Conservation (phyloP, 2,113 vertebrate species). For the Ellobius talpinus region DNA sequence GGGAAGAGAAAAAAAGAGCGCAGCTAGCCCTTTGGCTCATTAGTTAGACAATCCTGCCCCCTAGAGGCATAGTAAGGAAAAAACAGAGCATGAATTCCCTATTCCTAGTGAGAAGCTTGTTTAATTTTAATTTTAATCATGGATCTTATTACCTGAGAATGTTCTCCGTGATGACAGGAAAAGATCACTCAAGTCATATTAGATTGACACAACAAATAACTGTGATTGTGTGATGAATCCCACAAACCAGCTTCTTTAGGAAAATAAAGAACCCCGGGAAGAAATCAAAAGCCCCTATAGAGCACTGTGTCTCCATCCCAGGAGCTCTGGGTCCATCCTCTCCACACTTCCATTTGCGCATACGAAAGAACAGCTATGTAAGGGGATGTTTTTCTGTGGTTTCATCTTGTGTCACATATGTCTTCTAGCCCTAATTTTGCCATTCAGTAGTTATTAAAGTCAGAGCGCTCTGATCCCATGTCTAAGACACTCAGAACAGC, state of each 20-base stretch:
- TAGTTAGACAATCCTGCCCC: conserved; percentile 48
- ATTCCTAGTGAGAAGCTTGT: neutral
- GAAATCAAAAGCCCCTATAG: neutral
- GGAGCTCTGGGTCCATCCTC: neutral
- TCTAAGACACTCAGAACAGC: neutral
- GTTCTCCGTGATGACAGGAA: conserved; percentile 30
- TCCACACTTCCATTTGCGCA: neutral
- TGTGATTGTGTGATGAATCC: neutral
- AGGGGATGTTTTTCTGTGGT: neutral
- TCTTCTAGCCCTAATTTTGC: neutral
- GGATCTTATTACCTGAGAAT: conserved; percentile 5
- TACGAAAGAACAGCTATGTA: neutral
- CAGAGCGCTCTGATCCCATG: neutral
- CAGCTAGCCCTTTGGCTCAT: neutral
- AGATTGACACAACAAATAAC: conserved; percentile 41
- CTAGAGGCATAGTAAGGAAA: conserved; percentile 51
- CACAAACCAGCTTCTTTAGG: conserved; percentile 36
- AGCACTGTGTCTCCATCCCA: neutral
- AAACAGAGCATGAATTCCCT: conserved; percentile 10
- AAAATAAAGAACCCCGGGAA: conserved; percentile 47
- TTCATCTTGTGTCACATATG: neutral
- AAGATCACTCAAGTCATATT: conserved; percentile 36
- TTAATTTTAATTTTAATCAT: conserved; percentile 19
- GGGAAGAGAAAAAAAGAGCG: neutral
- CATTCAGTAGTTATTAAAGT: conserved; percentile 29